Conservation (phyloP, 2,113 vertebrate genomes). For the Parus major region DNA sequence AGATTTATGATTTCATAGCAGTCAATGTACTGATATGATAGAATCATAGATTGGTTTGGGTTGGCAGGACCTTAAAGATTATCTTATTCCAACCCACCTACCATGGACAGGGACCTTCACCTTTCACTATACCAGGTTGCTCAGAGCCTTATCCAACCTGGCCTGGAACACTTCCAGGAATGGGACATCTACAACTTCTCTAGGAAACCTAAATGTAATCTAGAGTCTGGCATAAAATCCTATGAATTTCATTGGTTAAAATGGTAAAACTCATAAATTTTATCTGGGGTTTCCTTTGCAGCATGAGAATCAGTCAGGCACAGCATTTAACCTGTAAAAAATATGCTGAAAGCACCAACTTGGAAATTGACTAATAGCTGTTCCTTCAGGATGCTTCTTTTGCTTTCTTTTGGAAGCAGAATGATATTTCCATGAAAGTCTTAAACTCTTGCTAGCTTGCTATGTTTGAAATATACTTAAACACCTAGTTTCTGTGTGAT, state of each 20-base stretch:
- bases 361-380: not conserved
- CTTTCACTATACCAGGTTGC: not conserved
- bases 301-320: not conserved
- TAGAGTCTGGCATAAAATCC: not conserved
- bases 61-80: not conserved
- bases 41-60: not conserved
- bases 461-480: not conserved
- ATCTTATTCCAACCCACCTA: not conserved
- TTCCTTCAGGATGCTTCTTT: not conserved
- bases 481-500: not conserved
- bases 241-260: not conserved
- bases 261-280: not conserved
- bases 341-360: not conserved
- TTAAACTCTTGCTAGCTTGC: not conserved
- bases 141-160: not conserved
- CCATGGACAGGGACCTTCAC: not conserved
- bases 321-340: not conserved
- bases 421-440: not conserved
- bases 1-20: not conserved
- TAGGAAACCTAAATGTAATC: not conserved
- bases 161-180: not conserved
- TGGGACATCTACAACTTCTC: not conserved
- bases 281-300: not conserved
- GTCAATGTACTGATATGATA: not conserved
- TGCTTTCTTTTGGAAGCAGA: not conserved